A percentile compares a stretch with the other conserved stretches of the same genome.
These are phyloP conservation scores for Drosophila fungiperda DNA, from an alignment of 2,888 invertebrate species.

Conservation along the genomic window DNA sequence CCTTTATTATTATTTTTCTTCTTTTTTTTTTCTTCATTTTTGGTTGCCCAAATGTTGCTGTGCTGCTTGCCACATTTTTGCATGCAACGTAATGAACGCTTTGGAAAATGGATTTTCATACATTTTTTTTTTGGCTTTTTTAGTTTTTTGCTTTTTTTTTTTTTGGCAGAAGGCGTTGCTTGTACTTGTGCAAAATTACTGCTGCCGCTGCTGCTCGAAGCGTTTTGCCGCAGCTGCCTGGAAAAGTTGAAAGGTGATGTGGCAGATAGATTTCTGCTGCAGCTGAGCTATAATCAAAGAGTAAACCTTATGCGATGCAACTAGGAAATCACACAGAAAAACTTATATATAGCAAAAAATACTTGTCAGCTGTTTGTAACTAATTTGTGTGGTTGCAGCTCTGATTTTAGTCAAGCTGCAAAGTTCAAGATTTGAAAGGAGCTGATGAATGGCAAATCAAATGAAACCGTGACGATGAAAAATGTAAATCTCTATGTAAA, in stretches of 20 bases:
- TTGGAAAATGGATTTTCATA: constrained; percentile 63
- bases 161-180: constrained; percentile 72
- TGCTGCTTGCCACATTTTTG: constrained; percentile 67
- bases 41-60: constrained; percentile 63
- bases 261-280: constrained; percentile 48
- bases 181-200: constrained; percentile 54
- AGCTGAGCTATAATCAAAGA: constrained; percentile 41
- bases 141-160: constrained; percentile 37
- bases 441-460: not conserved
- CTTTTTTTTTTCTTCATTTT: constrained; percentile 12
- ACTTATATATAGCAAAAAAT: not conserved
- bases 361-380: constrained; percentile 1
- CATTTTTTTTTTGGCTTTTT: constrained; percentile 17
- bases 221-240: constrained; percentile 46
- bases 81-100: constrained; percentile 63
- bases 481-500: not conserved
- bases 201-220: constrained; percentile 50
- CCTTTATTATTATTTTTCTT: constrained; percentile 32
- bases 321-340: not conserved
- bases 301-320: constrained; percentile 17
- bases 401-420: not conserved
- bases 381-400: not conserved
- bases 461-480: not conserved
- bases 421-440: not conserved
- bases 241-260: constrained; percentile 63